Evolutionary conservation across 1,140 invertebrate species (phyloP).

Genomic region (Aphelinus atriplicis): DNA sequence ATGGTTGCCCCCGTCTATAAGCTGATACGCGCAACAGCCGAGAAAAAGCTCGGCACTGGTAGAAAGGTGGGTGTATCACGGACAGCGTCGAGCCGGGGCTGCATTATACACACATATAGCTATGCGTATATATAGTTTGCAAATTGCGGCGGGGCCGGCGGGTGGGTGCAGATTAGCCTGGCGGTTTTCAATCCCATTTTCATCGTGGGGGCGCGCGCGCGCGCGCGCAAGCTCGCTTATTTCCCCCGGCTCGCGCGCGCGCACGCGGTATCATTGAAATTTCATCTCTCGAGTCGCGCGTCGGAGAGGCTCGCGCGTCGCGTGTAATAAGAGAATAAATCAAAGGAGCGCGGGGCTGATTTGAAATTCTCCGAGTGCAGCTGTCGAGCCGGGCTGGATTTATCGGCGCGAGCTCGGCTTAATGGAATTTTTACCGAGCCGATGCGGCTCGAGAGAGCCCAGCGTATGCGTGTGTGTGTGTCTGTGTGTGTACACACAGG

Average conservation of each 20-base stretch:
- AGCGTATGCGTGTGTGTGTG: not conserved
- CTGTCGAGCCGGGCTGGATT: not conserved
- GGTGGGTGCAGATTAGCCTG: slow-evolving; percentile 54
- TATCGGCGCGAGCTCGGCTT: not conserved
- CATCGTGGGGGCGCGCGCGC: slow-evolving; percentile 47
- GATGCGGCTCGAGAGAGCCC: too few relatives aligned
- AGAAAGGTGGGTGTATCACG: too few relatives aligned
- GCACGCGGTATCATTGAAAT: slow-evolving; percentile 51
- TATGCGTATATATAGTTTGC: not conserved
- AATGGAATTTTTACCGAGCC: too few relatives aligned
- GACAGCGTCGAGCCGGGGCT: too few relatives aligned
- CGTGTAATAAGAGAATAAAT: slow-evolving; percentile 53
- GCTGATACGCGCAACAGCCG: too few relatives aligned
- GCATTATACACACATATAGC: too few relatives aligned
- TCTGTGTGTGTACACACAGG: not conserved
- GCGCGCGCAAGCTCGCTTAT: slow-evolving; percentile 10
- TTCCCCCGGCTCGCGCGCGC: slow-evolving; percentile 36
- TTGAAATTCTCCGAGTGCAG: slow-evolving; percentile 19
- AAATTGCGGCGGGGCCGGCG: slow-evolving; percentile 12
- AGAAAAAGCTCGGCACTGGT: too few relatives aligned
- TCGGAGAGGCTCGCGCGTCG: slow-evolving; percentile 23
- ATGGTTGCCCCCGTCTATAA: too few relatives aligned
- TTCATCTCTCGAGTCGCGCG: slow-evolving; percentile 41
- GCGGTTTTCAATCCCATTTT: slow-evolving; percentile 64
- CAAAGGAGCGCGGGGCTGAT: slow-evolving; percentile 44